These are phyloP conservation scores for Philopedon plagiatum DNA, from an alignment of 2,888 invertebrate species.

Conservation along the genomic window DNA sequence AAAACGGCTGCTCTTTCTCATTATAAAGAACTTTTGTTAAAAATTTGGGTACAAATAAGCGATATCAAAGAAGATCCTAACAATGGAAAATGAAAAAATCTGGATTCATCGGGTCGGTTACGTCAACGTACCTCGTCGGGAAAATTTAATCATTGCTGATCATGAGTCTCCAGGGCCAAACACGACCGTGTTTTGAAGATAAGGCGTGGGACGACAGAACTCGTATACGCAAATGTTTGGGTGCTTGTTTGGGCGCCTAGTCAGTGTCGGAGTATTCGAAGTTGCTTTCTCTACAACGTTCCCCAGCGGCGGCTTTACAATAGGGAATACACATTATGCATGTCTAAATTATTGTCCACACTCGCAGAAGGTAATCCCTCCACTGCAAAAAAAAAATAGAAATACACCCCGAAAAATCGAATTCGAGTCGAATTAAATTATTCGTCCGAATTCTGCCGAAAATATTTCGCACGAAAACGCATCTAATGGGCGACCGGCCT, in stretches of 20 bases:
- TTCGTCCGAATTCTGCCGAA: no score
- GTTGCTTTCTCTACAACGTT: no score
- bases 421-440: no score
- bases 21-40: background rate
- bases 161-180: slow-evolving; percentile 14
- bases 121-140: background rate
- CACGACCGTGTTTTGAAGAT: slow-evolving; percentile 14
- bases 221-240: slow-evolving; percentile 27
- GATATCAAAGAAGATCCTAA: background rate
- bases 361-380: no score
- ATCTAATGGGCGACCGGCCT: no score
- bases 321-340: no score
- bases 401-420: no score
- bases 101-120: background rate
- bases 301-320: no score
- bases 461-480: no score
- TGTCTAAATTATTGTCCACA: no score
- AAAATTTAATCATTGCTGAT: slow-evolving; percentile 31
- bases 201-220: slow-evolving; percentile 17
- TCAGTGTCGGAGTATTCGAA: slow-evolving; percentile 3
- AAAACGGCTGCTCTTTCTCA: background rate
- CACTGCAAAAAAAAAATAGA: no score
- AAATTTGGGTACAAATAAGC: background rate
- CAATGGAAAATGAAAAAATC: slow-evolving; percentile 3
- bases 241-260: background rate